These are phyloP conservation scores for Brachyopa scutellaris DNA, from an alignment of 2,888 invertebrate genomes.

Conservation along the genomic window DNA sequence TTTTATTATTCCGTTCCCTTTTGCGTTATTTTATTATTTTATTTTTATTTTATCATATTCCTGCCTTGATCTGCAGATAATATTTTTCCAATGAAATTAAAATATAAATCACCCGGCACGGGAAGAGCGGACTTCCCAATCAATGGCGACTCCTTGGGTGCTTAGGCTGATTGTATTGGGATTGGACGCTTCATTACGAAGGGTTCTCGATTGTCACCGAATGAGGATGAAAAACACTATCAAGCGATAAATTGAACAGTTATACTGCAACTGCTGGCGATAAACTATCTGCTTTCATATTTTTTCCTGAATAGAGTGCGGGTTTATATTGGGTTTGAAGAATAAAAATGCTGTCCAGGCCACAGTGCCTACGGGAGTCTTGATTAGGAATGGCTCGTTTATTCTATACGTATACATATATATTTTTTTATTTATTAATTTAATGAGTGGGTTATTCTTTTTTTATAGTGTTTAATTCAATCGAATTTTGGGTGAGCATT, in stretches of 20 bases:
- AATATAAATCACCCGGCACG: slow-evolving; percentile 45
- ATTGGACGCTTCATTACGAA: slow-evolving; percentile 20
- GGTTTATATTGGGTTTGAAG: background rate
- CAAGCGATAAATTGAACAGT: slow-evolving; percentile 22
- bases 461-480: slow-evolving; percentile 31
- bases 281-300: slow-evolving; percentile 21
- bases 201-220: slow-evolving; percentile 40
- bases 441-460: background rate
- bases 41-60: slow-evolving; percentile 6
- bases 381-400: slow-evolving; percentile 21
- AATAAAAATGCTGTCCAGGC: slow-evolving; percentile 5
- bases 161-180: slow-evolving; percentile 10
- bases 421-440: slow-evolving; percentile 10
- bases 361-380: background rate
- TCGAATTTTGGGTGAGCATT: background rate
- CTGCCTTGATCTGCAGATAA: slow-evolving; percentile 25
- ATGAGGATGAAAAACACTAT: slow-evolving; percentile 23
- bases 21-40: background rate
- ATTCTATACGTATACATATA: background rate
- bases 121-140: background rate
- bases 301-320: background rate
- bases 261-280: slow-evolving; percentile 7
- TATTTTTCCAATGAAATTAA: slow-evolving; percentile 38
- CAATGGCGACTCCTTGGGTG: slow-evolving; percentile 2
- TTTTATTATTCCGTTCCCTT: background rate